Evolutionary conservation across 2,797 vertebrate genomes (phyloP).

Genomic region (Semaprochilodus insignis): DNA sequence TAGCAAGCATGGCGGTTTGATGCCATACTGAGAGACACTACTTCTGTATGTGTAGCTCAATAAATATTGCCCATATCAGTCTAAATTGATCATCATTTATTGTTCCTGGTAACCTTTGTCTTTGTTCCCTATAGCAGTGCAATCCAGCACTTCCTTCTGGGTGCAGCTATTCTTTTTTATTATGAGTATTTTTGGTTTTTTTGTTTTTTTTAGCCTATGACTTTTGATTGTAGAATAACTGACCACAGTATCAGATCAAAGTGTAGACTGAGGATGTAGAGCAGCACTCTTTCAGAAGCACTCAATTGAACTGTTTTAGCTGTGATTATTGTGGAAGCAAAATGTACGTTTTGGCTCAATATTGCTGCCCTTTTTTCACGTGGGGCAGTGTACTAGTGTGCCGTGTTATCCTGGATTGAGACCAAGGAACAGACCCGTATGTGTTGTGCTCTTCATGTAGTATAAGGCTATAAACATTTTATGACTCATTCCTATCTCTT

Average conservation of each 20-base stretch:
- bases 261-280: background rate
- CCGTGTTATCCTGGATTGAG: conserved; percentile 43
- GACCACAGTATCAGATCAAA: background rate
- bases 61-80: no score
- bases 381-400: conserved; percentile 2
- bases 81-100: no score
- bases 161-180: no score
- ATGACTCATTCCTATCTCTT: conserved; percentile 73
- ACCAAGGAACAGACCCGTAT: conserved; percentile 60
- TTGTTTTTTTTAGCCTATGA: background rate
- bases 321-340: conserved; percentile 15
- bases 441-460: conserved; percentile 64
- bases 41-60: no score
- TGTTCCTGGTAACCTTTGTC: no score
- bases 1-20: no score
- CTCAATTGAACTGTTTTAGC: conserved; percentile 15
- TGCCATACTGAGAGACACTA: no score
- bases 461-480: conserved; percentile 67
- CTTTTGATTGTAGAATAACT: background rate
- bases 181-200: no score
- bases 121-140: no score
- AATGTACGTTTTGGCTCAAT: conserved; percentile 8
- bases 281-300: background rate
- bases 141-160: no score
- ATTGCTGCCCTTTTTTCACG: background rate